Base-by-base conservation (phyloP, 2,888 invertebrate species). In the Harpagoxenus sublaevis region DNA sequence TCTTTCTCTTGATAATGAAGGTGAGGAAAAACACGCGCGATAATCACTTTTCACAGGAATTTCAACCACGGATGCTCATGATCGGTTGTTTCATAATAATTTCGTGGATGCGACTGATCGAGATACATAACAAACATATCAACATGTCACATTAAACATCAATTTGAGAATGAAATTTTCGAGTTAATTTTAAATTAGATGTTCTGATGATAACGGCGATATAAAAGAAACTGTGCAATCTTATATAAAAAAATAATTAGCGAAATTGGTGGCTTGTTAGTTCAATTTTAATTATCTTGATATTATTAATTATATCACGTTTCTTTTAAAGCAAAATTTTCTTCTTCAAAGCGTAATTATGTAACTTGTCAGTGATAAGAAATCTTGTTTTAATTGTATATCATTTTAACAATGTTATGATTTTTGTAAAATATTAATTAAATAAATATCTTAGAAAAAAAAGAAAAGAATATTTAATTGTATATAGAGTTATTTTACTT, bases 41-140 rank as follows among this genome's bases (percentile, higher is more conserved):
- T 60, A 18, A 81, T 62, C 79, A 81, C 79, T 81, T 79, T 70
- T 39, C 79, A 81, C 79, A 62, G 48, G 8, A 71, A 60, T 79
- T 35, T 48, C 23, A 60, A 71, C n/a, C 51, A 79, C 48, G 60
- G 18, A 39, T n/a, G 12, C 23, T 45, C 55, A 65, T 42, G 45
- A 66, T 57, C 9, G 39, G 28, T 71, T 18, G 68, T 23, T 71
- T 70, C 23, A 3, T 51, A 31, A 55, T 78, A 3, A 79, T 79
- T 68, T 60, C 5, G 9, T 48, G 3, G 23, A 68, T 68, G 45
- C 45, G 10, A 8, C 35, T 57, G 39, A 48, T 60, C 35, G 18
- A 60, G 35, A 45, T 60, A 35, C 28, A 31, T 42, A 35, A 51
- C 35, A 48, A 68, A 31, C 5, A 68, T 66, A 45, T n/a, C 23